A percentile compares a stretch with the other conserved stretches of the same genome.
These are phyloP conservation scores for Agrotis ipsilon DNA, from an alignment of 2,888 invertebrate genomes.

Conservation along the genomic window DNA sequence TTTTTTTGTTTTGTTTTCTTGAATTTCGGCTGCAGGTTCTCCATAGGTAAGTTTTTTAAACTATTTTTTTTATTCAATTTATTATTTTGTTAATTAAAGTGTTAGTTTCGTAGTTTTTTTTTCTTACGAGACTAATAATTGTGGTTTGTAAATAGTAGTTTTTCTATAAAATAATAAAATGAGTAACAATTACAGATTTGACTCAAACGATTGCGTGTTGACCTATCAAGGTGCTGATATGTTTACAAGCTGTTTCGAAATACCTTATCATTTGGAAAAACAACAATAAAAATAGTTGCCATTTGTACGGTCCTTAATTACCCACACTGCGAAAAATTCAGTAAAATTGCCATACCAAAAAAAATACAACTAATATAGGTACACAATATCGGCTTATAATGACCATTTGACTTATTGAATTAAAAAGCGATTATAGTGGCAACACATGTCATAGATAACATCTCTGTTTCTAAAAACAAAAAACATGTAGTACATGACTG, in stretches of 20 bases:
- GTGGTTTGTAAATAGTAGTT: too few species aligned
- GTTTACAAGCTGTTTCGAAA: not conserved
- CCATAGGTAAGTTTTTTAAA: not conserved
- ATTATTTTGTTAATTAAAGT: too few species aligned
- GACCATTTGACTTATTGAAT: constrained; percentile 33
- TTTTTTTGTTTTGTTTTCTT: not conserved
- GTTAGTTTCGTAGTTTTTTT: too few species aligned
- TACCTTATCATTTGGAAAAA: constrained; percentile 8
- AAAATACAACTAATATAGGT: constrained; percentile 6
- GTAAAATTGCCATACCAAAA: constrained; percentile 31
- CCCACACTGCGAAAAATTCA: constrained; percentile 14
- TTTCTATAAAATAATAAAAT: not conserved
- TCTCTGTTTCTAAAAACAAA: constrained; percentile 57
- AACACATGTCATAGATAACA: constrained; percentile 61
- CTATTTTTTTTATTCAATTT: not conserved
- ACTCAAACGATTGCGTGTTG: too few species aligned
- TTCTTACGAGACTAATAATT: too few species aligned
- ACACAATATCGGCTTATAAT: constrained; percentile 21
- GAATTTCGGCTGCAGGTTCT: not conserved
- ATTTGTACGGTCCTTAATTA: constrained; percentile 15
- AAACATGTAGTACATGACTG: constrained; percentile 65
- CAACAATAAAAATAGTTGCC: constrained; percentile 25
- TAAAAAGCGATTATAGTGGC: constrained; percentile 57
- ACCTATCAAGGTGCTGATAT: not conserved
- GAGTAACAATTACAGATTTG: not conserved